phyloP scores from a whole-genome alignment of 2,113 vertebrate genomes.

The Cyprinus carpio region DNA sequence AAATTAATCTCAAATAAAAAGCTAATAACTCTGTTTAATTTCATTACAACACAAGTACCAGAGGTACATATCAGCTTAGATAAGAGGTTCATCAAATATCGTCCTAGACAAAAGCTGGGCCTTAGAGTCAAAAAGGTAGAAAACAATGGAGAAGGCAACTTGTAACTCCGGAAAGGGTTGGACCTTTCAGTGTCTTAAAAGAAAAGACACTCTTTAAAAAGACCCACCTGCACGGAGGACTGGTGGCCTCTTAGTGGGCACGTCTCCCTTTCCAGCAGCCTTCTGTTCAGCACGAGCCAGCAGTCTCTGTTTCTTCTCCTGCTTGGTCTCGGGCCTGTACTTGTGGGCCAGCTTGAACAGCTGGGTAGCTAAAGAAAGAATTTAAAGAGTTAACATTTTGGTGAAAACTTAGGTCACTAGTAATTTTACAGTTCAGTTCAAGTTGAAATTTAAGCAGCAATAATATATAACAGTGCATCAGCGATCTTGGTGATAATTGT shows the following conservation, averaged over 20 bases:
- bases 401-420: not conserved
- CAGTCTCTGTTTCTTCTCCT: slow-evolving; percentile 92
- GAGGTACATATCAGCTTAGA: too few relatives aligned
- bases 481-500: slow-evolving; percentile 80
- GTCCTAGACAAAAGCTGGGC: not conserved
- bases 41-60: too few relatives aligned
- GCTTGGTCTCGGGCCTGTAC: slow-evolving; percentile 94
- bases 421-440: not conserved
- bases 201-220: not conserved
- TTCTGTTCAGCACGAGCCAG: slow-evolving; percentile 95
- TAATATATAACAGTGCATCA: slow-evolving; percentile 68
- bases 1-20: too few relatives aligned
- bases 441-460: not conserved
- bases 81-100: not conserved
- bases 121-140: not conserved
- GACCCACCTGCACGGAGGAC: slow-evolving; percentile 88
- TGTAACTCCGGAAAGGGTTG: too few relatives aligned
- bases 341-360: slow-evolving; percentile 97
- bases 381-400: not conserved
- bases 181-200: too few relatives aligned
- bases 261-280: slow-evolving; percentile 91
- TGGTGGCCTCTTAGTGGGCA: slow-evolving; percentile 89
- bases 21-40: too few relatives aligned
- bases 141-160: not conserved
- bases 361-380: slow-evolving; percentile 81